phyloP scores from a whole-genome alignment of 2,888 invertebrate genomes.

The Brachycybe producta region DNA sequence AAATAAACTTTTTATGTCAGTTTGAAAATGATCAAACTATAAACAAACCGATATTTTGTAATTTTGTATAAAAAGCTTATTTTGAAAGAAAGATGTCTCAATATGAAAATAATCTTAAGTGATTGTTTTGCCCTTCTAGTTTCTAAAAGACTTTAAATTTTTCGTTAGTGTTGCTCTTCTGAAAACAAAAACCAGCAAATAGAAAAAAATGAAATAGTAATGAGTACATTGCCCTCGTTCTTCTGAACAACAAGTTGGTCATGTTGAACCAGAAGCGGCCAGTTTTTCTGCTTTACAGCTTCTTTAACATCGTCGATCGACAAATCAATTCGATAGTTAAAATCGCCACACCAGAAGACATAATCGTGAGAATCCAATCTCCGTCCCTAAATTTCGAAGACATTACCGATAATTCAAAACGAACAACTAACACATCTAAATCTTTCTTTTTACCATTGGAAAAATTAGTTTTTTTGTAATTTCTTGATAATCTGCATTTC shows the following conservation, averaged over 20 bases:
- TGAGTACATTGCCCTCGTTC: slow-evolving; percentile 26
- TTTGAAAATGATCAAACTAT: no score
- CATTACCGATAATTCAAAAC: not conserved
- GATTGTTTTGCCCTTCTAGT: no score
- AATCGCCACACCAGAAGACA: slow-evolving; percentile 99
- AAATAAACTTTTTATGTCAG: no score
- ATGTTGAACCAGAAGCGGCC: slow-evolving; percentile 58
- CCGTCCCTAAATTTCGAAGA: slow-evolving; percentile 48
- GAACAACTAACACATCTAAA: no score
- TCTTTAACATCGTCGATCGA: slow-evolving; percentile 86
- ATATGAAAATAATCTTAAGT: no score
- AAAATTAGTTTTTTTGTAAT: slow-evolving; percentile 81
- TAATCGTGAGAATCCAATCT: slow-evolving; percentile 91
- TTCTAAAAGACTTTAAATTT: no score
- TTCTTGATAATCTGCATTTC: slow-evolving; percentile 94
- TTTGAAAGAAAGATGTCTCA: no score
- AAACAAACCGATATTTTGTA: no score
- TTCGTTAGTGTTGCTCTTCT: no score
- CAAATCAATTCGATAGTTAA: slow-evolving; percentile 94
- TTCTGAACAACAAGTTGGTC: slow-evolving; percentile 65
- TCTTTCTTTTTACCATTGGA: slow-evolving; percentile 50
- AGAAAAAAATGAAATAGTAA: not conserved
- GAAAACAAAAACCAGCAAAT: no score
- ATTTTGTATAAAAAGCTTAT: no score
- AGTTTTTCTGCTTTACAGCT: slow-evolving; percentile 58